These are phyloP conservation scores for Lontra canadensis DNA, from an alignment of 2,113 vertebrate species.

Conservation along the genomic window DNA sequence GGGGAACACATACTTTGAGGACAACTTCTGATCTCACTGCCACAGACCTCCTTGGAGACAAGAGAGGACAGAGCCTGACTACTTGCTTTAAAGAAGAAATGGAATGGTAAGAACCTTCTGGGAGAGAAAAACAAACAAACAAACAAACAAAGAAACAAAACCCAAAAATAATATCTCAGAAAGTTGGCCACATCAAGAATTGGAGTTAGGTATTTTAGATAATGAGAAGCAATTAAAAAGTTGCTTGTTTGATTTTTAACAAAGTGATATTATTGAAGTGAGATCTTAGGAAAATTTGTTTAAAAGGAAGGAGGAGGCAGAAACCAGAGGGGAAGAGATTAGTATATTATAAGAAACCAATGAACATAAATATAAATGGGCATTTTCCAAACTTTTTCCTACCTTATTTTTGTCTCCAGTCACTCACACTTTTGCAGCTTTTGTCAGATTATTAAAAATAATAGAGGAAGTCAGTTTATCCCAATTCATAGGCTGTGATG, in stretches of 20 bases:
- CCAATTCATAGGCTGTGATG: background rate
- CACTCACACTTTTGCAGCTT: background rate
- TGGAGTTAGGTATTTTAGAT: background rate
- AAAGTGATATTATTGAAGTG: background rate
- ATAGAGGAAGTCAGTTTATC: background rate
- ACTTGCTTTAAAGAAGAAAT: background rate
- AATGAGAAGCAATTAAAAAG: background rate
- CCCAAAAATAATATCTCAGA: background rate
- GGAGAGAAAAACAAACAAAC: background rate
- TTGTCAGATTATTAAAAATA: background rate
- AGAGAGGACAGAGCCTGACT: background rate
- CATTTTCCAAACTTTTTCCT: background rate
- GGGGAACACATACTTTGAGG: background rate
- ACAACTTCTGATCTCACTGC: background rate
- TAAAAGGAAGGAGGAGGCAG: background rate
- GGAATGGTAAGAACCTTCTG: background rate
- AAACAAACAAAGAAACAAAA: background rate
- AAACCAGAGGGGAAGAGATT: background rate
- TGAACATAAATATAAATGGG: background rate
- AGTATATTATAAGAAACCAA: background rate
- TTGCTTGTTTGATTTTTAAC: background rate
- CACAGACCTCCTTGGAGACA: background rate
- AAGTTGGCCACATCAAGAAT: background rate
- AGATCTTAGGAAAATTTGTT: background rate
- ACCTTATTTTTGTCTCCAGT: background rate